Base-by-base conservation (phyloP, 2,113 vertebrate species). In the Micronycteris hirsuta region DNA sequence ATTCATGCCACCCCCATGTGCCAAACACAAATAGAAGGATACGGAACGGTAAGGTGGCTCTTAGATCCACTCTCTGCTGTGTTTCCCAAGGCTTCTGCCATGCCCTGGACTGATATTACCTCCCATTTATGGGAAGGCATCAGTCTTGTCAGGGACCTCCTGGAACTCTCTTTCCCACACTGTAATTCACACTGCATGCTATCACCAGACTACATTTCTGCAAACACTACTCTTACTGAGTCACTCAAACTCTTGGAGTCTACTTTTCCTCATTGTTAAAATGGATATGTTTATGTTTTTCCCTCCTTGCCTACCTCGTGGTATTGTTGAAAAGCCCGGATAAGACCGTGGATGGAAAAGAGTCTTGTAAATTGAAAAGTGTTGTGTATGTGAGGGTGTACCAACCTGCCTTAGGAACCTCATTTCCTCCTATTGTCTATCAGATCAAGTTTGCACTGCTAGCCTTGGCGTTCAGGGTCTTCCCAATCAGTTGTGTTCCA, bases 171-270 rank as follows among this genome's bases (percentile, higher is more conserved):
- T 94, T 47, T 89, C 73, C 86, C 54, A 58, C 95, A 96, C 94
- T 97, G 91, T 97, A 97, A 97, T 97, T 97, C 97, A 97, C 95
- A 54, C 94, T 47, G 77, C 94, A 71, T 91, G 96, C 73, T 63
- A 93, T 89, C 97, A 52, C 81, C 54, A 41, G 89, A 93, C 77
- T 92, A 49, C 93, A 96, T 94, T 95, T 86, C 95, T 92, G 82
- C 95, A 97, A 96, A 96, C 81, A 96, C 85, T 49, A 31, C 67
- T 95, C 96, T 97, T 87, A 88, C 41, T 2, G 45, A 97, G 88
- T 96, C 95, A 96, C 88, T 97, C 93, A 96, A 85, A 78, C 47
- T 87, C 92, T 58, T 52, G 1, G 9, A 70, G 85, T 81, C 73
- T 93, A 63, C 61, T 38, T 89, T 89, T 91, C 82, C 73, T 95